phyloP scores from a whole-genome alignment of 2,797 vertebrate genomes.

The Synanceia verrucosa region DNA sequence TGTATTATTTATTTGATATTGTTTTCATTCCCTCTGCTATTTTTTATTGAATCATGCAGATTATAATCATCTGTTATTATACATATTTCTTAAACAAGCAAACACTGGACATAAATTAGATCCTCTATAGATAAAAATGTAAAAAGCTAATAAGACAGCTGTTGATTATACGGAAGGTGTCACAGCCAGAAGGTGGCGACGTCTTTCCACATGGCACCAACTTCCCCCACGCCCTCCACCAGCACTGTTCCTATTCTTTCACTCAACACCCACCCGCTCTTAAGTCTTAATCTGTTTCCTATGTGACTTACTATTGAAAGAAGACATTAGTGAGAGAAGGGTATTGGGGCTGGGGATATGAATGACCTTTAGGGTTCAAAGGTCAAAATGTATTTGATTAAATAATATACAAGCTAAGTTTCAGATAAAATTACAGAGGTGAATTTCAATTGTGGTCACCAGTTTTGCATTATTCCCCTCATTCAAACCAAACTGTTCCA shows the following conservation, averaged over 20 bases:
- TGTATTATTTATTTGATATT: not conserved
- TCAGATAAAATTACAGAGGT: slow-evolving; percentile 14
- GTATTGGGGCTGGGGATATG: slow-evolving; percentile 1
- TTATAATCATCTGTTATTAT: slow-evolving; percentile 79
- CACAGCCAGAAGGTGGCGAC: slow-evolving; percentile 56
- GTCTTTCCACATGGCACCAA: slow-evolving; percentile 30
- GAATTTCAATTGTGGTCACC: slow-evolving; percentile 23
- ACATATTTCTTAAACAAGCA: slow-evolving; percentile 82
- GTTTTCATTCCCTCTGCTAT: slow-evolving; percentile 66
- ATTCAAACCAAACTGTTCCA: slow-evolving; percentile 11
- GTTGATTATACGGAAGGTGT: slow-evolving; percentile 71
- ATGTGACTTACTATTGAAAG: slow-evolving; percentile 45
- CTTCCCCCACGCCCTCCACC: slow-evolving; percentile 27
- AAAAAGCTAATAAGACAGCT: slow-evolving; percentile 81
- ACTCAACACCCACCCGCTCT: slow-evolving; percentile 17
- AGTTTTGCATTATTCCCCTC: slow-evolving; percentile 14
- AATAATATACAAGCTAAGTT: slow-evolving; percentile 34
- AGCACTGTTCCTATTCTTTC: slow-evolving; percentile 1
- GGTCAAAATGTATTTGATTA: slow-evolving; percentile 16
- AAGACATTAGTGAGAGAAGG: slow-evolving; percentile 15
- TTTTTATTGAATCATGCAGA: slow-evolving; percentile 77
- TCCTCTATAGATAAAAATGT: slow-evolving; percentile 82
- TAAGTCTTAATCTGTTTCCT: slow-evolving; percentile 34
- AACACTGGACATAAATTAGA: slow-evolving; percentile 82
- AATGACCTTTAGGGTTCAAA: slow-evolving; percentile 19